These are phyloP conservation scores for Petrosia ficiformis DNA, from an alignment of 37 sponge, comb jelly and placozoan species.

Conservation along the genomic window DNA sequence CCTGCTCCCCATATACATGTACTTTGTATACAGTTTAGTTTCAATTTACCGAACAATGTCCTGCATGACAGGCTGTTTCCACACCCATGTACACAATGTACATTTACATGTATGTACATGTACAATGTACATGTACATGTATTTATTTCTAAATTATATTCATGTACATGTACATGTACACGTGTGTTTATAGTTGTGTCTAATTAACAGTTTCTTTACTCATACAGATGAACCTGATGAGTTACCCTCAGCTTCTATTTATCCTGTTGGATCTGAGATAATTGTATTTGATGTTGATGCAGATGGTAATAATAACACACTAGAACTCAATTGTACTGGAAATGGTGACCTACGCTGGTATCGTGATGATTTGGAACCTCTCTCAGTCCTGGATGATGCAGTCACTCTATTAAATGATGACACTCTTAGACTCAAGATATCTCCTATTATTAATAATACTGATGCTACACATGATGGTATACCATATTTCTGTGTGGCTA, in stretches of 20 bases:
- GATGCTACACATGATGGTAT: slow-evolving; percentile 33
- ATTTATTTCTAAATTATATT: too few species aligned
- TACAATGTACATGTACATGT: too few species aligned
- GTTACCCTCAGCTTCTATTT: neutral
- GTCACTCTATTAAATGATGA: neutral
- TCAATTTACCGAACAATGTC: too few species aligned
- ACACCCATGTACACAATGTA: too few species aligned
- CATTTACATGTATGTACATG: too few species aligned
- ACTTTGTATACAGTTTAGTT: too few species aligned
- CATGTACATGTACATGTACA: too few species aligned
- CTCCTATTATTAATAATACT: slow-evolving; percentile 17
- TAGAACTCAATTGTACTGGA: slow-evolving; percentile 32
- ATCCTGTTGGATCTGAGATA: slow-evolving; percentile 5
- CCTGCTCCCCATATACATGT: too few species aligned
- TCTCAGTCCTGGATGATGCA: neutral
- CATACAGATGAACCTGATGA: too few species aligned
- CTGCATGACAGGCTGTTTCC: too few species aligned
- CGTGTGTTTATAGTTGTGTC: too few species aligned
- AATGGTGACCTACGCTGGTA: slow-evolving; percentile 27
- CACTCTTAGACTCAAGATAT: neutral
- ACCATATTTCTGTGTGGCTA: slow-evolving; percentile 46
- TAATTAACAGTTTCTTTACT: too few species aligned
- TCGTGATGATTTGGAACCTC: neutral
- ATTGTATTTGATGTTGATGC: slow-evolving; percentile 5
- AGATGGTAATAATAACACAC: neutral